Evolutionary conservation across 1,140 invertebrate genomes (phyloP).

Genomic region (Periplaneta americana): DNA sequence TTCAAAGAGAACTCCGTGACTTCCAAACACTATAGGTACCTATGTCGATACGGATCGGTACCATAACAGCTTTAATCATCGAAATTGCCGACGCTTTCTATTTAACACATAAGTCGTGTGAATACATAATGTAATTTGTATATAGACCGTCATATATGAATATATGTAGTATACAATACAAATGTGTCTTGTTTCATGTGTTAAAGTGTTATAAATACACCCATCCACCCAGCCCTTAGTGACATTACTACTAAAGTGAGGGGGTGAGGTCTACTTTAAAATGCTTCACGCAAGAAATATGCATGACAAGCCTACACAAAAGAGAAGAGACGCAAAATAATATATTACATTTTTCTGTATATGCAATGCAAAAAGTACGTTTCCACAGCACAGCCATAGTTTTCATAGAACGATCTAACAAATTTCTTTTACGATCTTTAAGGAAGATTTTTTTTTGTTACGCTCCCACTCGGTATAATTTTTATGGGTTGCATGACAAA

Average conservation of each 20-base stretch:
- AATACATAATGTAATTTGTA: background rate
- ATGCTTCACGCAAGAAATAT: background rate
- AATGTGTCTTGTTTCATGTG: background rate
- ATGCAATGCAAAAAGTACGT: background rate
- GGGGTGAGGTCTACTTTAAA: background rate
- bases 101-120: background rate
- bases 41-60: background rate
- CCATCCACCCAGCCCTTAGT: background rate
- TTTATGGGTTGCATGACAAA: background rate
- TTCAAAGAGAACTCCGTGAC: no score
- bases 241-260: background rate
- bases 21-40: background rate
- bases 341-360: background rate
- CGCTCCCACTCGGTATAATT: no score
- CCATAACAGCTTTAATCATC: background rate
- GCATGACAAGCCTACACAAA: background rate
- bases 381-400: background rate
- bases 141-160: background rate
- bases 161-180: background rate
- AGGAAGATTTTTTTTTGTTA: background rate
- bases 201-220: background rate
- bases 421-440: background rate
- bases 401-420: background rate
- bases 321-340: background rate
- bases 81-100: background rate